Evolutionary conservation across 2,888 invertebrate species (phyloP).

Genomic region (Drosophila picticornis): DNA sequence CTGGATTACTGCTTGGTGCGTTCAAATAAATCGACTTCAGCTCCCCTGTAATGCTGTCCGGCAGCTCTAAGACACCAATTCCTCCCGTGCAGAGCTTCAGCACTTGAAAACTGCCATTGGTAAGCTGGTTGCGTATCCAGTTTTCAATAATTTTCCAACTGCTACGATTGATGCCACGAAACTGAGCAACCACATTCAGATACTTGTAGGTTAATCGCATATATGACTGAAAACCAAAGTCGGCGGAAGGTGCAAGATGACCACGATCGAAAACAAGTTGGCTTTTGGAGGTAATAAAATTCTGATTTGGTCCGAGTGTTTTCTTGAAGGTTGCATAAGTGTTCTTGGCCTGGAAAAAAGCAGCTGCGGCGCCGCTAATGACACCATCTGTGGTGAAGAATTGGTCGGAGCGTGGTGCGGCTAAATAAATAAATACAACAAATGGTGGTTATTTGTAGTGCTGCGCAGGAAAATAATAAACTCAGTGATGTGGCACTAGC

Average conservation of each 20-base stretch:
- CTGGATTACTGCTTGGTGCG: slow-evolving; percentile 17
- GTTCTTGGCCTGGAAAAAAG: slow-evolving; percentile 29
- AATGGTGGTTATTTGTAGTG: no score
- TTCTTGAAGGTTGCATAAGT: slow-evolving; percentile 45
- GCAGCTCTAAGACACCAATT: slow-evolving; percentile 38
- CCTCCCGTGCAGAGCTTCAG: slow-evolving; percentile 51
- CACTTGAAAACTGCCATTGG: neutral
- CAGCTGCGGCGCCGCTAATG: slow-evolving; percentile 25
- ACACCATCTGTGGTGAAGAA: slow-evolving; percentile 41
- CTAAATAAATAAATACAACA: no score
- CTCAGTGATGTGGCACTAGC: no score
- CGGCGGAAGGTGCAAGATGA: slow-evolving; percentile 86
- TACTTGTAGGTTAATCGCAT: slow-evolving; percentile 86
- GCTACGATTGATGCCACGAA: slow-evolving; percentile 86
- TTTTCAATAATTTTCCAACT: slow-evolving; percentile 87
- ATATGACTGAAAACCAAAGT: slow-evolving; percentile 85
- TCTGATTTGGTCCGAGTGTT: slow-evolving; percentile 38
- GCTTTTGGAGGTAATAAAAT: neutral
- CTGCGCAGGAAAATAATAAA: neutral
- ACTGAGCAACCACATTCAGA: slow-evolving; percentile 86
- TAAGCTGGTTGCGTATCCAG: slow-evolving; percentile 68
- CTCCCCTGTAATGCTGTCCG: neutral
- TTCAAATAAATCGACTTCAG: slow-evolving; percentile 33
- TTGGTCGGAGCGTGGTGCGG: slow-evolving; percentile 20
- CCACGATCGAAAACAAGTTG: slow-evolving; percentile 83